These are phyloP conservation scores for Drosophila quasianomalipes DNA, from an alignment of 2,888 invertebrate species.

Conservation along the genomic window DNA sequence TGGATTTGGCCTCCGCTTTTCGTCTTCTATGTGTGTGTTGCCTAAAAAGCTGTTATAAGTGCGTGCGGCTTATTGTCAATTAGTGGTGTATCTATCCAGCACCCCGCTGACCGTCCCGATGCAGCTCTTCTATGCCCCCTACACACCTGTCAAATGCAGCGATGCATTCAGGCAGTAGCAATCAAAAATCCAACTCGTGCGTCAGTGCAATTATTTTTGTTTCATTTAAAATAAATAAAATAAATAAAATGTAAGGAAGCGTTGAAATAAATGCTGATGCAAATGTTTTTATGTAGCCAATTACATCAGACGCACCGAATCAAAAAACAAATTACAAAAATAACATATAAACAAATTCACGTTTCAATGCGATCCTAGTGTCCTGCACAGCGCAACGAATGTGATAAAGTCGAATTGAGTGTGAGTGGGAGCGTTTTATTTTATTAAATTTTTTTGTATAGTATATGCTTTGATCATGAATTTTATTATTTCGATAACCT, in stretches of 20 bases:
- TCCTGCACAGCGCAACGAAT: constrained; percentile 22
- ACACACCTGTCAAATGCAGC: constrained; percentile 55
- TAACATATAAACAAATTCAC: constrained; percentile 26
- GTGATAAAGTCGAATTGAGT: constrained; percentile 4
- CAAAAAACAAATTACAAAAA: constrained; percentile 25
- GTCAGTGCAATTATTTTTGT: constrained; percentile 67
- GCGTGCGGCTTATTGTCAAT: constrained; percentile 75
- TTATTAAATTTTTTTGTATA: neutral
- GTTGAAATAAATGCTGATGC: constrained; percentile 55
- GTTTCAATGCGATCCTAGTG: constrained; percentile 23
- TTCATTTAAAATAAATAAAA: constrained; percentile 30
- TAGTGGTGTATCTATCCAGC: constrained; percentile 49
- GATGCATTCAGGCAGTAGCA: constrained; percentile 65
- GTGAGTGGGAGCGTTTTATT: neutral
- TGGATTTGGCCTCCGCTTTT: constrained; percentile 51
- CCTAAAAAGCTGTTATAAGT: constrained; percentile 50
- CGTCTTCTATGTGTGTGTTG: constrained; percentile 33
- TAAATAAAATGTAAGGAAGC: constrained; percentile 31
- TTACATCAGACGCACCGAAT: constrained; percentile 53
- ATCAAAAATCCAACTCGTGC: constrained; percentile 51
- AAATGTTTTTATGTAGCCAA: constrained; percentile 57
- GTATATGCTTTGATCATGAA: neutral
- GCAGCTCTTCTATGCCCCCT: neutral
- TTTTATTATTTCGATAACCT: neutral
- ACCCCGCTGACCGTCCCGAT: neutral